Base-by-base conservation (phyloP, 2,113 vertebrate species). In the Chamaetylas fuelleborni region DNA sequence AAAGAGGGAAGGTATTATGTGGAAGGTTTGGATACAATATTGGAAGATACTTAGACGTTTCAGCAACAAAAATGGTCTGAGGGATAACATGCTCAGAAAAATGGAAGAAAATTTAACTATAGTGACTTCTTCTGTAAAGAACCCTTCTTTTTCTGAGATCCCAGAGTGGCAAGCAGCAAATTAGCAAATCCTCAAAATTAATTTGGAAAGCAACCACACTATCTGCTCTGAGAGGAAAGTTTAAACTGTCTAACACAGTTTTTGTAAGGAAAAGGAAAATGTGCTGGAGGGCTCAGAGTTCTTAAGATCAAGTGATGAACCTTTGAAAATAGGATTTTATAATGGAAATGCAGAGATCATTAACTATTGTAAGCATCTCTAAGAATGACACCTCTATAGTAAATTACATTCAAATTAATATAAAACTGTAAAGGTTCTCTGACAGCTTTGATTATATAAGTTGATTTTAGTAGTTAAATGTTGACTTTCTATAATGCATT, bases 381-480 rank as follows among this genome's bases (percentile, higher is more conserved):
- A 90, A 92, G 94, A 96, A 93, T 95, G 95, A 96, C 95, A 95
- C 94, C 95, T 97, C 95, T 88, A 90, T 90, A 92, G 93, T 95
- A 96, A 96, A 97, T 97, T 96, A 95, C 92, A 94, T 95, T 96
- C 93, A 96, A 97, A 97, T 97, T 97, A 97, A 97, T 95, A 95
- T 97, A 87, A 97, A 97, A 96, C 94, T 92, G 86, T 96, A 97
- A 97, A 95, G 93, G 96, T 97, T 95, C 92, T 40, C 81, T 97
- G 97, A 97, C 97, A 96, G 96, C 81, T 97, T 96, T 97, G 97
- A 96, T 97, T 96, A 95, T 96, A 83, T 97, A 97, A 97, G 96
- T 94, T 96, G 95, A 97, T 97, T 97, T 96, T 95, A 78, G 93
- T 96, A 97, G 96, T 97, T 95, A 96, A 95, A 97, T 96, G 96